Evolutionary conservation across 2,113 vertebrate genomes (phyloP), one percentile per base, ranked within the genome.

Genomic region (Zosterops lateralis): DNA sequence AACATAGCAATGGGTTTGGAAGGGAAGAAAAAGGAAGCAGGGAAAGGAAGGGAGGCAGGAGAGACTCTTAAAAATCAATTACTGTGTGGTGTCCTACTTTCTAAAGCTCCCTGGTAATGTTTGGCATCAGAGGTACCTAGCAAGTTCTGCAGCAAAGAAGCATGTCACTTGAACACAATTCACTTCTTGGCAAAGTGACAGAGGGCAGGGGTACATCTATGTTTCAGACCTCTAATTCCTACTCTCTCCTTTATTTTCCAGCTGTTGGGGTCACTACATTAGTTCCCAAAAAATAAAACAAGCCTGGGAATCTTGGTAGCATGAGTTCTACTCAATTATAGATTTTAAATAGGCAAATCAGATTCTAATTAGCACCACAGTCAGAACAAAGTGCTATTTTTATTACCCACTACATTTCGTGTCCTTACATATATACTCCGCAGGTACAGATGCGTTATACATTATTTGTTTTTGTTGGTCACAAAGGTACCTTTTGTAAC

Each of bases 351-450:
- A 97, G 92, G 92, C 96, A 97, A 98, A 98, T 98, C 97, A 98
- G 97, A 97, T 98, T 98, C 96, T 98, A 98, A 98, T 98, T 99
- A 98, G 96, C 91, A 92, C 50, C 94, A 97, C 95, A 89, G 68
- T 93, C 24, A 44, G 81, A 95, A 96, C 79, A 91, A 97, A 96
- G 92, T 97, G 65, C 87, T 95, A 47, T 92, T 97, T 98, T 98
- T 97, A 96, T 97, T 96, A 93, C 68, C 93, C 89, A 83, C 97
- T 97, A 96, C 68, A 71, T 32, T 95, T 38, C 50, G 86, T 96
- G 97, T 95, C 95, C 96, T 97, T 97, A 94, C 36, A 75, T 93
- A 95, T 77, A 86, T 96, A 97, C 94, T 95, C 95, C 86, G 72
- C 91, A 97, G 95, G 95, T 90, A 97, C 78, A 96, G 81, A 92